Base-by-base conservation (phyloP, 2,888 invertebrate genomes). In the Eupithecia centaureata region DNA sequence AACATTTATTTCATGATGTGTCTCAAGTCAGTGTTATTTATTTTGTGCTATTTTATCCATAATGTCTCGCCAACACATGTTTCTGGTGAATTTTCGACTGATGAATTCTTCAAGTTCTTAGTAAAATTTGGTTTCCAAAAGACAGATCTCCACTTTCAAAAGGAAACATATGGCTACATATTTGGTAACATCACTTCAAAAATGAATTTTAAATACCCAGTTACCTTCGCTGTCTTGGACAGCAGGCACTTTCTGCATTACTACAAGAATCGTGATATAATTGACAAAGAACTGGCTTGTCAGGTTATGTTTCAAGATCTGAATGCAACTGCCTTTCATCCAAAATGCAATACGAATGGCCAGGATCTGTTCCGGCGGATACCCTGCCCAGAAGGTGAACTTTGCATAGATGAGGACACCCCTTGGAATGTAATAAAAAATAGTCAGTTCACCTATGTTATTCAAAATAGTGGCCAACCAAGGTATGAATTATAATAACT, bases 51-150 rank as follows among this genome's bases (percentile, higher is more conserved):
- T 56, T 74, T 86, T 66, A 77, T 88, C 64, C 33, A 83, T 60
- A 75, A 78, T 62, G 86, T 82, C 38, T 86, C 87, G 27, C 79
- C 87, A 62, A 87, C 89, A 27, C 92, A 88, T 70, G 89, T 93
- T 74, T 82, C 84, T 72, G 93, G 93, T 64, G 89, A 90, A 77
- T 93, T 92, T 83, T 88, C 91, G 54, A 92, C 92, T 2, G 78
- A 83, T 70, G 96, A 97, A 59, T 97, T 97, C 88, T 98, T 98
- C 86, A 96, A 97, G 89, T 98, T 99, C 89, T 94, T 99, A 63
- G 95, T 97, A 27, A 99, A 99, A 89, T 99, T 99, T 89, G 99
- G 99, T 67, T 98, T 99, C 86, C 99, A 99, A 91, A 98, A 98
- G 90, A 98, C 99, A 15, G 97, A 98, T 87, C 95, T 96, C 54